phyloP scores from a whole-genome alignment of 2,888 invertebrate species.

The Drosophila dives region DNA sequence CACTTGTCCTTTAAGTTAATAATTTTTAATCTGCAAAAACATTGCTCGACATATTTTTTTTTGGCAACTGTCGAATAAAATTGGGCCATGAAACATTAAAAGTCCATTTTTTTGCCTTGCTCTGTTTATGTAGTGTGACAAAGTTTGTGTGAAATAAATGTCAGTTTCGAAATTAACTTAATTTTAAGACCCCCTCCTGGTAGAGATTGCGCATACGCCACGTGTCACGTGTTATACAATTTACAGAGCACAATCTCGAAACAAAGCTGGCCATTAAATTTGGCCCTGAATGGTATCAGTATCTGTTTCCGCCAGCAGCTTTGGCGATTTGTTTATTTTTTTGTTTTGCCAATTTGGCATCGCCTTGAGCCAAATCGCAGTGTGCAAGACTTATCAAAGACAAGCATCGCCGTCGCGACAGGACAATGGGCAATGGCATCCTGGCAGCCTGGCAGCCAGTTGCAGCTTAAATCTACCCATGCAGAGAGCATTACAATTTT shows the following conservation, averaged over 20 bases:
- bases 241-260: slow-evolving; percentile 16
- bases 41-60: background rate
- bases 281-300: slow-evolving; percentile 16
- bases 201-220: slow-evolving; percentile 32
- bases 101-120: background rate
- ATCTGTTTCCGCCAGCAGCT: slow-evolving; percentile 13
- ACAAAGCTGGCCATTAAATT: slow-evolving; percentile 43
- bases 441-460: background rate
- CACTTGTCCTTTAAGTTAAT: background rate
- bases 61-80: background rate
- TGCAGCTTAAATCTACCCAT: slow-evolving; percentile 36
- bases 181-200: background rate
- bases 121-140: background rate
- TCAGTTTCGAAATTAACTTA: background rate
- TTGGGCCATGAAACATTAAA: background rate
- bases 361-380: slow-evolving; percentile 12
- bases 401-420: slow-evolving; percentile 15
- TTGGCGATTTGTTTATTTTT: slow-evolving; percentile 6
- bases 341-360: slow-evolving; percentile 30
- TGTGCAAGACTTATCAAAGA: slow-evolving; percentile 23
- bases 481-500: background rate
- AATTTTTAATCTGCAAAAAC: background rate
- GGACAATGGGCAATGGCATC: slow-evolving; percentile 1
- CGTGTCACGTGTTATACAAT: slow-evolving; percentile 14
- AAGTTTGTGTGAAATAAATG: background rate